phyloP scores from a whole-genome alignment of 53 echinoderm and acorn worm species.

The Temnopleurus reevesii region DNA sequence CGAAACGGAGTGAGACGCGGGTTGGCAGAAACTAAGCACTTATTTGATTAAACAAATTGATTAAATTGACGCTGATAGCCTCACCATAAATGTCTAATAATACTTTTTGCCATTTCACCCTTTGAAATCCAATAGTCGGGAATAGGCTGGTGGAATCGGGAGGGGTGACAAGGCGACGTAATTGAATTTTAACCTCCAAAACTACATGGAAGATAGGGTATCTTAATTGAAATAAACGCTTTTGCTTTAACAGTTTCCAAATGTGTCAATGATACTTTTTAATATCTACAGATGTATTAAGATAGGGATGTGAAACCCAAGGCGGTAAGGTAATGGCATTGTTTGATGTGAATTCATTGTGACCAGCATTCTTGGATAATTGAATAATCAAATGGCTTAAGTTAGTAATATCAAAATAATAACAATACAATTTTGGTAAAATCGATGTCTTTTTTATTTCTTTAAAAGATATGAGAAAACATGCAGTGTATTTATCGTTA shows the following conservation, averaged over 20 bases:
- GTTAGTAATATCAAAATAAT: too few relatives aligned
- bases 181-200: conserved; percentile 12
- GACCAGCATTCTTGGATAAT: too few relatives aligned
- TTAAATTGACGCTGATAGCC: conserved; percentile 51
- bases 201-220: conserved; percentile 3
- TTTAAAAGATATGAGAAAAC: too few relatives aligned
- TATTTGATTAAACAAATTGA: conserved; percentile 64
- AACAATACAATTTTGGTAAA: too few relatives aligned
- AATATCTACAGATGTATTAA: neutral
- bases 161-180: conserved; percentile 10
- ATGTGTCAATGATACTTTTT: neutral
- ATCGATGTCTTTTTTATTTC: too few relatives aligned
- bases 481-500: too few relatives aligned
- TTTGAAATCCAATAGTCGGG: conserved; percentile 20
- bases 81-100: conserved; percentile 51
- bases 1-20: conserved; percentile 56
- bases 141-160: neutral
- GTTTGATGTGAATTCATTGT: too few relatives aligned
- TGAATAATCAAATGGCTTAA: too few relatives aligned
- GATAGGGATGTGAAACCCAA: too few relatives aligned
- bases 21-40: conserved; percentile 38
- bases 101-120: neutral
- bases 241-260: neutral
- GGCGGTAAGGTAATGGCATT: neutral
- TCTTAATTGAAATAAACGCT: conserved; percentile 1